Evolutionary conservation across 2,888 invertebrate species (phyloP).

Genomic region (Corbicula japonica): DNA sequence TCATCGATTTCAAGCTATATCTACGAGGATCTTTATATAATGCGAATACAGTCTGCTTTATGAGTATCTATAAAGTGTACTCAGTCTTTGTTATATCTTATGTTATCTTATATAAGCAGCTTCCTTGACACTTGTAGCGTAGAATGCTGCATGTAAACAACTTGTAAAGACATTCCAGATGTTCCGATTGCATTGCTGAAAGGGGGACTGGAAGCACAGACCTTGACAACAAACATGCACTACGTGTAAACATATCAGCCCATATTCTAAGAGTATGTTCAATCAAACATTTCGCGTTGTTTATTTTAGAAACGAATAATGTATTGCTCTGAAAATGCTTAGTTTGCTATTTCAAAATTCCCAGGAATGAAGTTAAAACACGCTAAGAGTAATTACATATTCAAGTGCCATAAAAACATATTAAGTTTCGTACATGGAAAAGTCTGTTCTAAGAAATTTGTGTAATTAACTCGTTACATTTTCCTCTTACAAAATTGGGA

Average conservation of each 20-base stretch:
- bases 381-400: not conserved
- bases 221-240: constrained; percentile 13
- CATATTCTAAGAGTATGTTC: not conserved
- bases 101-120: no score
- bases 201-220: not conserved
- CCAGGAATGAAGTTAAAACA: not conserved
- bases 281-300: constrained; percentile 4
- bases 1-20: no score
- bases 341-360: not conserved
- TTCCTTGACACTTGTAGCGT: no score
- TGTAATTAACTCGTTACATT: no score
- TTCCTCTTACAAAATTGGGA: no score
- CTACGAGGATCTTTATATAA: no score
- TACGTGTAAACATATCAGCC: not conserved
- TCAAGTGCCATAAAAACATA: not conserved
- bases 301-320: constrained; percentile 14
- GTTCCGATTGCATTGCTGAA: not conserved
- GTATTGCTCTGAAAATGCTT: not conserved
- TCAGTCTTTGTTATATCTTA: not conserved
- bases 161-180: no score
- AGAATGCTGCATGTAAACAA: no score
- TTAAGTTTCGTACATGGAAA: no score
- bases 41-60: not conserved
- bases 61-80: not conserved
- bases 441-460: no score